Evolutionary conservation across 1,140 invertebrate genomes (phyloP), one percentile per base, ranked within the genome.

Genomic region (Solen grandis): DNA sequence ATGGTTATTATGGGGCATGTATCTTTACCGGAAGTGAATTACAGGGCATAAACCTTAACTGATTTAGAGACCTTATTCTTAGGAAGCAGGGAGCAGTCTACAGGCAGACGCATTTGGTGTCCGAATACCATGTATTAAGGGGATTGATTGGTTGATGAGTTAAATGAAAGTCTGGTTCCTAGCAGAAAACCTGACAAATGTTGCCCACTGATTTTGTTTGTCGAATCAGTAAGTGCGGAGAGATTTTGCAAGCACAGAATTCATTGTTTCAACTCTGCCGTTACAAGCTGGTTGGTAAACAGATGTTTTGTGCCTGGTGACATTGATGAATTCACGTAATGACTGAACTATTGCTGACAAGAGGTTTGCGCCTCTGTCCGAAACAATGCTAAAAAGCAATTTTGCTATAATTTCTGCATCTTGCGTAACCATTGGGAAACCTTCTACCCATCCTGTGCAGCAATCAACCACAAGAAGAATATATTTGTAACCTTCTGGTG

Each of bases 391-490:
- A 31, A 38, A 76, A 27, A 82, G 57, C 22, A 75, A 19, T 14
- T 19, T 63, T 3, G 72, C 81, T 16, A 69, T 59, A 31, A 76
- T 66, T 3, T 25, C 55, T 1, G 72, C 65, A 25, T 69, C 80
- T 38, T 65, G 59, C 16, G 41, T 65, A 25, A 13, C 52, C 10
- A 78, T 13, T 54, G 79, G 70, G 29, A 75, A 75, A 2, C 29
- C 79, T 63, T 81, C 69, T 14, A 38, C 16, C 70, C 70, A 81
- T 29, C 52, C 50, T 16, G n/a, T 74, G 54, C 79, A 85, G 19
- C 54, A 55, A 33, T 85, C 81, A 16, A 83, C 84, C 29, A 81
- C 35, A 8, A 85, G 38, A 1, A 83, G 38, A 1, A 85, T 83
- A 54, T 80, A 81, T 52, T 65, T 46, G 33, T 81, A 66, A 22